Evolutionary conservation across 2,113 vertebrate species (phyloP).

Genomic region (Quiscalus mexicanus): DNA sequence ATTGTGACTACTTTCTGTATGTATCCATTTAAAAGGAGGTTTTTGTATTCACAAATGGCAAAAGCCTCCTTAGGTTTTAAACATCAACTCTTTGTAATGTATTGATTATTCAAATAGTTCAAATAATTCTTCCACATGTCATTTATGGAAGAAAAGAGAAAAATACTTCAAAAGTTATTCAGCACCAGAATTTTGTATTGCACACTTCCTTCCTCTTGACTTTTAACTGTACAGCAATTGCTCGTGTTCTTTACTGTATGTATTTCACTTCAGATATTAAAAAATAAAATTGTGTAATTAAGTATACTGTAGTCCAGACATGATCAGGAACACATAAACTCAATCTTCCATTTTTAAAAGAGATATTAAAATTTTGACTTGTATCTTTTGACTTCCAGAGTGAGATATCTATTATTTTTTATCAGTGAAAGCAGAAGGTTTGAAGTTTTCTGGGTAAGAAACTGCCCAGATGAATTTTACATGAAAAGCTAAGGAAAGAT

Average conservation of each 20-base stretch:
- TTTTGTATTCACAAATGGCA: background rate
- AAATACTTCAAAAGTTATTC: background rate
- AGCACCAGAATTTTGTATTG: background rate
- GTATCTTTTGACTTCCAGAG: background rate
- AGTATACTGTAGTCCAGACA: background rate
- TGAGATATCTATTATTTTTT: background rate
- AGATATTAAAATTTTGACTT: background rate
- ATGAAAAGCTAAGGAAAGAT: background rate
- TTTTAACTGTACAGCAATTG: background rate
- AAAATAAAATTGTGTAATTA: background rate
- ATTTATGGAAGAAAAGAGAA: background rate
- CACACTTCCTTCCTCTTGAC: background rate
- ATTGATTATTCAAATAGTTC: background rate
- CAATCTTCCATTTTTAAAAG: background rate
- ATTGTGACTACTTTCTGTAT: background rate
- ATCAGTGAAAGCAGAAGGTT: background rate
- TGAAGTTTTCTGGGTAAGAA: background rate
- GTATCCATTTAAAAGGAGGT: accelerated
- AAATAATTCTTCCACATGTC: background rate
- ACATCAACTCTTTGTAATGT: background rate
- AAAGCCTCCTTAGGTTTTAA: background rate
- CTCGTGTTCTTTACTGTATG: background rate
- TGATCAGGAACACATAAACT: background rate
- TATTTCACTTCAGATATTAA: background rate
- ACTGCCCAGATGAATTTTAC: background rate